Base-by-base conservation (phyloP, 2,888 invertebrate genomes). In the Pharmacophagus antenor region DNA sequence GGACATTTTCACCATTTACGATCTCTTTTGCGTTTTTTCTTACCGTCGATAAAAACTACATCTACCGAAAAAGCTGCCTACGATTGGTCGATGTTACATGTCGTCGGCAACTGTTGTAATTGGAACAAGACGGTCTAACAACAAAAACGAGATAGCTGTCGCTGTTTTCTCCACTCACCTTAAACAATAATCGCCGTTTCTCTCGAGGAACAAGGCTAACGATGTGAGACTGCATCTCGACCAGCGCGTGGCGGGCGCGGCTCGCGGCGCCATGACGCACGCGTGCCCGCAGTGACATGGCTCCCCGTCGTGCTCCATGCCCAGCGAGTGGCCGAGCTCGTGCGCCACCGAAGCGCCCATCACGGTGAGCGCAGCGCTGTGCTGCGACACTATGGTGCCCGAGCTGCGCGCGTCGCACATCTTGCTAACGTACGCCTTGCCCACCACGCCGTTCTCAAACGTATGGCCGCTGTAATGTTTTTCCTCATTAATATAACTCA, bases 271-370 rank as follows among this genome's bases (percentile, higher is more conserved):
- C 51, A 55, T 55, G 2, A 55, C 23, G 41, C 56, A 56, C 12
- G 22, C 22, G 12, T 22, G 2, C 8, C 12, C 41, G n/a, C 56
- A 56, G 1, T 41, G 8, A 23, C 56, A 56, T 21, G 8, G 2
- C 2, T 37, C 18, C 1, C 17, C 12, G 98, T 55, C 95, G 94
- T 0, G 95, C 95, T 60, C 18, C 56, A 56, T 56, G n/a, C 48
- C 56, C 20, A 56, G 22, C 21, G 21, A 41, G 41, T 56, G 56
- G 23, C 56, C 56, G 1, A 56, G 21, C 21, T 56, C 56, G 48
- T 56, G 56, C 17, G 48, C 56, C 2, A 56, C 37, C 4, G 56
- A 12, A 1, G 41, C 48, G 2, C 48, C 56, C 23, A 48, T 12
- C 7, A 56, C 4, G 1, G 37, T 48, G 6, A 48, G 21, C 2